A percentile compares a stretch with the other conserved stretches of the same genome.
phyloP scores from a whole-genome alignment of 2,888 invertebrate genomes.

The Malacosoma neustria region DNA sequence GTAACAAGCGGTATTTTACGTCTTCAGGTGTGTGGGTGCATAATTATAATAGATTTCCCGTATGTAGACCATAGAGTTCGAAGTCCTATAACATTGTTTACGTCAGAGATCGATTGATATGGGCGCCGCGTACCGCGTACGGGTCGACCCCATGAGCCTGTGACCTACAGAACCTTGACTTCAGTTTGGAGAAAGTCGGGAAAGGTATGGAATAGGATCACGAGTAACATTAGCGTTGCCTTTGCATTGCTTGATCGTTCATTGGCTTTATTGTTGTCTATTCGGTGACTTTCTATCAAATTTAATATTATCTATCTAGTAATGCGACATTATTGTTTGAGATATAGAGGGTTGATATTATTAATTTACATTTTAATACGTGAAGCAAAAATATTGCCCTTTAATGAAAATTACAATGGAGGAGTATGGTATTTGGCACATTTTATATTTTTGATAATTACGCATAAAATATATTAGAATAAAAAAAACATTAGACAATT shows the following conservation, averaged over 20 bases:
- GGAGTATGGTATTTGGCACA: no score
- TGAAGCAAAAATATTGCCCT: no score
- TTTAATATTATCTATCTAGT: no score
- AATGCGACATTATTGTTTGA: no score
- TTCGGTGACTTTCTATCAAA: not conserved
- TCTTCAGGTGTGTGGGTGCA: constrained; percentile 16
- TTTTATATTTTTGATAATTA: no score
- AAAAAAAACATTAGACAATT: no score
- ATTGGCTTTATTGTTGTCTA: not conserved
- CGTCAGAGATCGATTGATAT: constrained; percentile 43
- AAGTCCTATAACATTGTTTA: constrained; percentile 13
- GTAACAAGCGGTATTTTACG: constrained; percentile 29
- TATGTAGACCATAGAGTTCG: constrained; percentile 17
- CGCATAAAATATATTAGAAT: no score
- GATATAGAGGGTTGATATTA: no score
- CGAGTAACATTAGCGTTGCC: constrained; percentile 8
- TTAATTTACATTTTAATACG: no score
- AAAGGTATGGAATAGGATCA: constrained; percentile 22
- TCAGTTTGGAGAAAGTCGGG: constrained; percentile 54
- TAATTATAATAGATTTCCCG: constrained; percentile 10
- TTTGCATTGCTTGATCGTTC: not conserved
- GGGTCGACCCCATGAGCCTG: constrained; percentile 45
- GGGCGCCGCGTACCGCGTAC: constrained; percentile 29
- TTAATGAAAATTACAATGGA: no score
- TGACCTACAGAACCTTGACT: constrained; percentile 62